A percentile compares a stretch with the other conserved stretches of the same genome.
These are phyloP conservation scores for Micromesistius poutassou DNA, from an alignment of 2,797 vertebrate genomes.

Conservation along the genomic window DNA sequence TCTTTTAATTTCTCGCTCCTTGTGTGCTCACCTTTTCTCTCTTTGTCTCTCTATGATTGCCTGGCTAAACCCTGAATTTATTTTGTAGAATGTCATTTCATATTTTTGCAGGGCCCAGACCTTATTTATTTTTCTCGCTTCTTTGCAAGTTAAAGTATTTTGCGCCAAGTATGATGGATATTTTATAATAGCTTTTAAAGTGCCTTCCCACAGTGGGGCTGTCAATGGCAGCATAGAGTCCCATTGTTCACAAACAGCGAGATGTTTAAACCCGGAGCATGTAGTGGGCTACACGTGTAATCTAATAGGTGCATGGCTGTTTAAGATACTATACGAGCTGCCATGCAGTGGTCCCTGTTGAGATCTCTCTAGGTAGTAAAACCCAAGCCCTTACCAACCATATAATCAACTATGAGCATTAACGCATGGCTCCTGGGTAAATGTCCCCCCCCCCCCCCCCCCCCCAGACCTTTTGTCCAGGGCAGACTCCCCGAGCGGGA, in stretches of 20 bases:
- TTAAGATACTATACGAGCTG: constrained; percentile 63
- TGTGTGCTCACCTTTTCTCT: constrained; percentile 16
- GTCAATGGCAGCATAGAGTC: constrained; percentile 41
- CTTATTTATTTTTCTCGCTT: constrained; percentile 23
- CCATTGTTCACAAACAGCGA: constrained; percentile 54
- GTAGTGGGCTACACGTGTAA: constrained; percentile 50
- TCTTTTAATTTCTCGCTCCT: constrained; percentile 9
- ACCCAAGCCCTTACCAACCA: constrained; percentile 43
- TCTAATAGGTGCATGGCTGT: constrained; percentile 60
- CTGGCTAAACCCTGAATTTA: constrained; percentile 30
- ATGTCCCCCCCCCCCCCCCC: constrained; percentile 10
- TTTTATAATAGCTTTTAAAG: constrained; percentile 60
- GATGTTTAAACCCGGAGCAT: constrained; percentile 60
- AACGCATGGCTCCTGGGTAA: constrained; percentile 49
- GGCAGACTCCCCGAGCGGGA: constrained; percentile 26
- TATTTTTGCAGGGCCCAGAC: constrained; percentile 26
- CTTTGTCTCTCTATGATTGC: constrained; percentile 1
- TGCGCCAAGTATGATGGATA: constrained; percentile 43
- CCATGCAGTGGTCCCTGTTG: constrained; percentile 52
- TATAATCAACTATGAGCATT: constrained; percentile 58
- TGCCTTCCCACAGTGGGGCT: constrained; percentile 42
- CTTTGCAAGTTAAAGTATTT: constrained; percentile 36
- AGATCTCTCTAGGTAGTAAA: constrained; percentile 51
- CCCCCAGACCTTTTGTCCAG: constrained; percentile 8
- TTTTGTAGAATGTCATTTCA: constrained; percentile 38